Percentiles rank a stretch among this genome's conserved stretches.
phyloP scores from a whole-genome alignment of 1,140 invertebrate species.

The Lepidurus apus region DNA sequence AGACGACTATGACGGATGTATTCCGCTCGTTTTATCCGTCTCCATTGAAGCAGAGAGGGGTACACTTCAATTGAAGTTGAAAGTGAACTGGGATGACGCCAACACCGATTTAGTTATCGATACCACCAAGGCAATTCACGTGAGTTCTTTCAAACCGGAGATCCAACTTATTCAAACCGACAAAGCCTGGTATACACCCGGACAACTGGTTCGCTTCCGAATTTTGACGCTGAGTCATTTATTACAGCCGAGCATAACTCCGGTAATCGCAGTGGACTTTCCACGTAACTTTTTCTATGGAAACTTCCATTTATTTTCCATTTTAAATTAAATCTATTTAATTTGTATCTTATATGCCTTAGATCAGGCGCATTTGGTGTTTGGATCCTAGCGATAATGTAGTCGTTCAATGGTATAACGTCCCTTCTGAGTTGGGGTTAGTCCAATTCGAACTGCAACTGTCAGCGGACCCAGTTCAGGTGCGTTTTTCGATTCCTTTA shows the following conservation, averaged over 20 bases:
- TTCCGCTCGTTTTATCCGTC: background rate
- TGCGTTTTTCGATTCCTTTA: slow-evolving; percentile 38
- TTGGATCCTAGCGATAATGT: slow-evolving; percentile 54
- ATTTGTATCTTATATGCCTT: slow-evolving; percentile 40
- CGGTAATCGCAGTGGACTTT: slow-evolving; percentile 40
- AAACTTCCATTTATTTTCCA: slow-evolving; percentile 34
- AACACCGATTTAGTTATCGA: slow-evolving; percentile 50
- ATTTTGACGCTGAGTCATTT: slow-evolving; percentile 50
- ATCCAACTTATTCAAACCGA: slow-evolving; percentile 52
- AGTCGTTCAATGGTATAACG: slow-evolving; percentile 56
- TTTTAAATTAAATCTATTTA: slow-evolving; percentile 42
- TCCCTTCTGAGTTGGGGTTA: slow-evolving; percentile 50
- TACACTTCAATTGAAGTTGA: background rate
- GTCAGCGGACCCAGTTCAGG: slow-evolving; percentile 51
- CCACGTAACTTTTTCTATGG: slow-evolving; percentile 32
- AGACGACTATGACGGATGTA: background rate
- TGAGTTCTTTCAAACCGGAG: slow-evolving; percentile 45
- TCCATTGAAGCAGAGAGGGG: background rate
- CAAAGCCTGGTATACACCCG: slow-evolving; percentile 59
- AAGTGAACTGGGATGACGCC: slow-evolving; percentile 40
- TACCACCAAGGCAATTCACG: slow-evolving; percentile 45
- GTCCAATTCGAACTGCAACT: slow-evolving; percentile 52
- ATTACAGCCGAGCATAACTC: slow-evolving; percentile 48
- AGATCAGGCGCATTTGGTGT: slow-evolving; percentile 56
- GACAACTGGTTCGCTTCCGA: slow-evolving; percentile 54